Conservation (phyloP, 2,797 vertebrate species). For the Acipenser ruthenus region DNA sequence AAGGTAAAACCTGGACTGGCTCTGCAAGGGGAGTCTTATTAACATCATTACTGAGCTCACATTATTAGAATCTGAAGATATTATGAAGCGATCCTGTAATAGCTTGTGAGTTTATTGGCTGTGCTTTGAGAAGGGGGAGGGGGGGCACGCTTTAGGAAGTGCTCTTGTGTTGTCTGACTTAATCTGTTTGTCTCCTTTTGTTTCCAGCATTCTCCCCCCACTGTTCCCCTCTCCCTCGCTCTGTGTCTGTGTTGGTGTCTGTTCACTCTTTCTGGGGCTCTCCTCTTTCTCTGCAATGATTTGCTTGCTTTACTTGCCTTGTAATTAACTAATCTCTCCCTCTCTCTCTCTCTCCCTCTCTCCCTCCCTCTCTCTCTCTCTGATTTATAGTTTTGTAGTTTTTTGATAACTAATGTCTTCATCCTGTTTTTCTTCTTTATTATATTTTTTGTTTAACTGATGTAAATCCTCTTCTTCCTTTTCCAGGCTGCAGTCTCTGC, state of each 20-base stretch:
- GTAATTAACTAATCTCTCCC: slow-evolving; percentile 17
- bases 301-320: slow-evolving; percentile 24
- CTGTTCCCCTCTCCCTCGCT: slow-evolving; percentile 10
- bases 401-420: too few species aligned
- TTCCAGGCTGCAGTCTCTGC: slow-evolving; percentile 42
- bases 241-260: slow-evolving; percentile 21
- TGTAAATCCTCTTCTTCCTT: slow-evolving; percentile 38
- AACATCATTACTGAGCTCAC: too few species aligned
- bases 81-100: too few species aligned
- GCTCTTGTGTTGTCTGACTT: neutral
- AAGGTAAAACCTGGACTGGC: too few species aligned
- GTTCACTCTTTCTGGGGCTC: slow-evolving; percentile 7
- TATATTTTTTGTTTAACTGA: too few species aligned
- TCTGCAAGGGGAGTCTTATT: too few species aligned
- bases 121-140: too few species aligned
- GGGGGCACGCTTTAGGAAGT: too few species aligned
- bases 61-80: too few species aligned
- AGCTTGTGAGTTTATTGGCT: too few species aligned
- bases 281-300: neutral
- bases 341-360: slow-evolving; percentile 31
- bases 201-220: neutral
- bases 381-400: neutral
- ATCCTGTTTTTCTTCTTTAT: too few species aligned
- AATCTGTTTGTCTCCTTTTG: neutral
- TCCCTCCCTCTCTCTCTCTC: slow-evolving; percentile 21